A percentile compares a stretch with the other conserved stretches of the same genome.
phyloP scores from a whole-genome alignment of 1,140 invertebrate genomes.

The Laupala kohalensis region DNA sequence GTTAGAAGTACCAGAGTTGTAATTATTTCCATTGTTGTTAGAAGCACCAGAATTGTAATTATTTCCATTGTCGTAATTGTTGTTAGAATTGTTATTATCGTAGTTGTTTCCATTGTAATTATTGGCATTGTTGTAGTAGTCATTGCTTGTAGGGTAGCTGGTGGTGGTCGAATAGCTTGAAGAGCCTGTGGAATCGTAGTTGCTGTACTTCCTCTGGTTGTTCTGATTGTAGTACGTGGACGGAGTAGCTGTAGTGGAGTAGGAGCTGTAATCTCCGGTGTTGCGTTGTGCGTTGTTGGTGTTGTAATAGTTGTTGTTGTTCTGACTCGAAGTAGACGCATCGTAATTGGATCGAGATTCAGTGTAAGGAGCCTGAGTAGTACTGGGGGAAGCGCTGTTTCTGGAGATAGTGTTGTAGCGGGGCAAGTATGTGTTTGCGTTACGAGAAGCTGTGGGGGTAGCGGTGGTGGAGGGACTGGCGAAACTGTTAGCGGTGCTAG shows the following conservation, averaged over 20 bases:
- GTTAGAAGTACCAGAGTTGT: constrained; percentile 3
- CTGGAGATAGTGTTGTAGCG: constrained; percentile 22
- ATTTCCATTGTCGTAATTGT: not conserved
- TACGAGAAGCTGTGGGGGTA: constrained; percentile 22
- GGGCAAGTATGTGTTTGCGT: constrained; percentile 19
- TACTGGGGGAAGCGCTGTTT: constrained; percentile 17
- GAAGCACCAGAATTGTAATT: not conserved
- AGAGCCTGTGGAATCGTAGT: not conserved
- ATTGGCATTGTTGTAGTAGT: not conserved
- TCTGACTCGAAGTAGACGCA: not conserved
- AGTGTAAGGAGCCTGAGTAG: constrained; percentile 15
- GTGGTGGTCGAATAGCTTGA: not conserved
- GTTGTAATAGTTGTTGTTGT: constrained; percentile 7
- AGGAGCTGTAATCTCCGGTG: not conserved
- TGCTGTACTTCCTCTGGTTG: not conserved
- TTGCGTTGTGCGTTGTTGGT: constrained; percentile 2
- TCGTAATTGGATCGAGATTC: constrained; percentile 7
- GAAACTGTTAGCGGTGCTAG: constrained; percentile 25
- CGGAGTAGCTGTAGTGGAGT: not conserved
- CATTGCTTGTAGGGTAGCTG: not conserved
- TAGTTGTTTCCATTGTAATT: constrained; percentile 1
- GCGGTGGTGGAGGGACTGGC: constrained; percentile 17
- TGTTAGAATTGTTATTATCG: constrained; percentile 1
- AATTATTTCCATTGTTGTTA: not conserved
- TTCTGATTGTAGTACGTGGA: not conserved